Conservation (phyloP, 2,113 vertebrate genomes). For the Cephalopterus ornatus region DNA sequence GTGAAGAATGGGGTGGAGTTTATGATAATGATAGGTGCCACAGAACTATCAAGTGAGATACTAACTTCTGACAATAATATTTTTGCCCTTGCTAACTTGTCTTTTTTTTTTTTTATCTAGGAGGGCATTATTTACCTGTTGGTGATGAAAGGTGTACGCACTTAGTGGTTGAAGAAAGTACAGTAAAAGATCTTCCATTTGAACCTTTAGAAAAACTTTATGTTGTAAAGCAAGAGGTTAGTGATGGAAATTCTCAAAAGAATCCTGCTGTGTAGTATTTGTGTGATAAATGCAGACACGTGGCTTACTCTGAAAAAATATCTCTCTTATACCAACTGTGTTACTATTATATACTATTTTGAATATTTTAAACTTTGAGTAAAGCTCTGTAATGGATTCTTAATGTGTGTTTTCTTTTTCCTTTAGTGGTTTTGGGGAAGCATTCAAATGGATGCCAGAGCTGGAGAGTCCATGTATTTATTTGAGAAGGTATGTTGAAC, state of each 20-base stretch:
- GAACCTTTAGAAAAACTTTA: slow-evolving; percentile 85
- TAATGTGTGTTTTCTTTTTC: not conserved
- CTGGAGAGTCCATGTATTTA: slow-evolving; percentile 95
- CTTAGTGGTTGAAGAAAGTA: slow-evolving; percentile 93
- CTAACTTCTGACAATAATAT: not conserved
- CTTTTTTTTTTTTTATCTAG: slow-evolving; percentile 60
- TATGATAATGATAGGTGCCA: not conserved
- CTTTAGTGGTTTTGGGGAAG: slow-evolving; percentile 98
- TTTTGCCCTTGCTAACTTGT: not conserved
- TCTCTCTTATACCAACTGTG: not conserved
- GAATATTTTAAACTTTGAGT: not conserved
- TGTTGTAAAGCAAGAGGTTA: slow-evolving; percentile 97
- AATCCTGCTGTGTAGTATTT: not conserved
- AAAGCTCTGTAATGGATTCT: not conserved
- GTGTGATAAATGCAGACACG: not conserved
- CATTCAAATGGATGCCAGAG: slow-evolving; percentile 98
- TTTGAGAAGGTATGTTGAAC: slow-evolving; percentile 87
- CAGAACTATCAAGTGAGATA: not conserved
- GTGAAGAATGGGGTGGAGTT: not conserved
- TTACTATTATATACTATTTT: not conserved
- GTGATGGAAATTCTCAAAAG: slow-evolving; percentile 1
- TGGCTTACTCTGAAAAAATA: not conserved
- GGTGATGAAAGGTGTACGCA: slow-evolving; percentile 92
- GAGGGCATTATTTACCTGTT: slow-evolving; percentile 82
- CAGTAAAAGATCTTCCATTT: slow-evolving; percentile 90